Conservation (phyloP, 2,888 invertebrate genomes). For the Gasteruption jaculator region DNA sequence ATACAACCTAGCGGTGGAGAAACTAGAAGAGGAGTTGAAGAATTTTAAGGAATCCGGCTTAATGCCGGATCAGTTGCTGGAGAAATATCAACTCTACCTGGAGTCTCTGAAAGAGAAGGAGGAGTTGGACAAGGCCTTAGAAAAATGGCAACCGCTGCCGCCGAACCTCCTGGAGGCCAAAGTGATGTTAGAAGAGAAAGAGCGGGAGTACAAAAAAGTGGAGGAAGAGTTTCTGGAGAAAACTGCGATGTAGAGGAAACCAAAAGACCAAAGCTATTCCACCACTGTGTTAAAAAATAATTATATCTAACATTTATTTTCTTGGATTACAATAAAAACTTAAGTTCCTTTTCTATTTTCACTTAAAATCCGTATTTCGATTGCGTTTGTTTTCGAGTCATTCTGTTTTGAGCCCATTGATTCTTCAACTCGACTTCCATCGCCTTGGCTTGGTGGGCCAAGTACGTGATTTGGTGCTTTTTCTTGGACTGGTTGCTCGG, state of each 20-base stretch:
- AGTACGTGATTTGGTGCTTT: slow-evolving; percentile 95
- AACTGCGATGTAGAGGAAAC: slow-evolving; percentile 19
- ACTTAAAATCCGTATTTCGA: slow-evolving; percentile 91
- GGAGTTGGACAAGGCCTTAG: slow-evolving; percentile 30
- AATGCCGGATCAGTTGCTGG: slow-evolving; percentile 29
- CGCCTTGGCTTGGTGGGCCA: slow-evolving; percentile 91
- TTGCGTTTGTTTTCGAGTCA: slow-evolving; percentile 83
- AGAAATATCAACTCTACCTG: slow-evolving; percentile 33
- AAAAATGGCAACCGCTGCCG: slow-evolving; percentile 38
- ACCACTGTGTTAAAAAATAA: slow-evolving; percentile 5
- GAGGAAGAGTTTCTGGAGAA: slow-evolving; percentile 29
- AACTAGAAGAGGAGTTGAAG: slow-evolving; percentile 30
- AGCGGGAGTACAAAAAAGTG: slow-evolving; percentile 34
- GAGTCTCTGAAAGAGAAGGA: slow-evolving; percentile 30
- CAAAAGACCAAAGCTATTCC: slow-evolving; percentile 9
- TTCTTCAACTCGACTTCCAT: slow-evolving; percentile 91
- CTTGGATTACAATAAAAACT: slow-evolving; percentile 1
- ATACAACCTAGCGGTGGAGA: slow-evolving; percentile 32
- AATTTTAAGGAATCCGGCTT: slow-evolving; percentile 29
- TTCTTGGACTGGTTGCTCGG: slow-evolving; percentile 70
- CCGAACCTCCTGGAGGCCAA: slow-evolving; percentile 44
- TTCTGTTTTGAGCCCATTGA: slow-evolving; percentile 86
- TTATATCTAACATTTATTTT: too few species aligned
- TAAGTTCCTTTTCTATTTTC: neutral
- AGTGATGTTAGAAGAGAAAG: slow-evolving; percentile 33